Evolutionary conservation across 35 echinoderm and acorn worm species (phyloP).

Genomic region (Heliocidaris erythrogramma): DNA sequence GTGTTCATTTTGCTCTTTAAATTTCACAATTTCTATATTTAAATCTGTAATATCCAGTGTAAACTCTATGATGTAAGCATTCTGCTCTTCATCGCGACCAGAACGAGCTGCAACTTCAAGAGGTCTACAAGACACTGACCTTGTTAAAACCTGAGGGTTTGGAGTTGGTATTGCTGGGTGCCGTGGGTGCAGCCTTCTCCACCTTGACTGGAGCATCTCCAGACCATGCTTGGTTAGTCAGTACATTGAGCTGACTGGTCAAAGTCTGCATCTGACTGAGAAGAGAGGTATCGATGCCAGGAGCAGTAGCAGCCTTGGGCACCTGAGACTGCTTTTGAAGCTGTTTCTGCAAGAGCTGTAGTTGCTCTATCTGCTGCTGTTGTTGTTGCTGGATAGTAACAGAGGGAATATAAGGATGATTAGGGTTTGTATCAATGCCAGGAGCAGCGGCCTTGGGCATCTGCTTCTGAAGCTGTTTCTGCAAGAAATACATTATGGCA

Average conservation of each 20-base stretch:
- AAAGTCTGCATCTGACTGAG: constrained; percentile 89
- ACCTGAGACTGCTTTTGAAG: constrained; percentile 81
- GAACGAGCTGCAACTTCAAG: too few species aligned
- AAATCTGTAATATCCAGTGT: too few species aligned
- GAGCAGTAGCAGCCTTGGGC: constrained; percentile 48
- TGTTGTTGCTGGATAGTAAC: constrained; percentile 55
- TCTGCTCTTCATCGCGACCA: too few species aligned
- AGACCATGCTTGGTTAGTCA: constrained; percentile 71
- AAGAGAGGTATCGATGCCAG: constrained; percentile 61
- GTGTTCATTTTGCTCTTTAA: too few species aligned
- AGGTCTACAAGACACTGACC: constrained; percentile 48
- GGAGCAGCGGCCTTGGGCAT: neutral
- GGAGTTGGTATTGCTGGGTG: constrained; percentile 6
- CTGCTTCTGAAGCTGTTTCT: neutral
- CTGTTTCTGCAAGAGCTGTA: constrained; percentile 89
- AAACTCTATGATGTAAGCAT: too few species aligned
- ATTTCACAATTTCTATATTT: too few species aligned
- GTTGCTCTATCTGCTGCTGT: constrained; percentile 91
- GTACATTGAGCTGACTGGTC: constrained; percentile 68
- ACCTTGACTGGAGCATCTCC: constrained; percentile 18
- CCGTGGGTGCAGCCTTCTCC: constrained; percentile 16
- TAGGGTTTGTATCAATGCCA: neutral
- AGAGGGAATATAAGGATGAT: neutral
- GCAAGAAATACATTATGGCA: neutral
- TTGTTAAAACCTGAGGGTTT: constrained; percentile 73